Evolutionary conservation across 2,888 invertebrate genomes (phyloP), one percentile per base, ranked within the genome.

Genomic region (Calameuta idolon): DNA sequence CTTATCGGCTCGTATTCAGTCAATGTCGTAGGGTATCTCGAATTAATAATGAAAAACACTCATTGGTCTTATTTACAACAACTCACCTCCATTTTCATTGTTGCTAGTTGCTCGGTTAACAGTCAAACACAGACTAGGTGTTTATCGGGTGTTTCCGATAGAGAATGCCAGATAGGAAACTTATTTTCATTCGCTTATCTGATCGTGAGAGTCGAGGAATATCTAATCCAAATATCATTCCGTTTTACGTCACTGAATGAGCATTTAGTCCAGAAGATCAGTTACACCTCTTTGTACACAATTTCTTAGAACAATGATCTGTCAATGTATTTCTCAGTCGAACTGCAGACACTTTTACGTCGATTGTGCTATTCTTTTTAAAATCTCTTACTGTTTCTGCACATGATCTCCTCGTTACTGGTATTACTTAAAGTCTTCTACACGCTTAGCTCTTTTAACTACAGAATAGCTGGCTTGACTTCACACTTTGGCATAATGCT

Each of bases 61-160:
- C 55, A 55, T 55, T 15, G 23, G 23, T 55, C 55, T 55, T 55
- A 55, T 4, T 23, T n/a, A 74, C 73, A 37, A 80, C 88, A 37
- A 80, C 88, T 85, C 79, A 88, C 88, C 88, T 88, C 88, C 88
- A 88, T 88, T 83, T 87, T 88, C 87, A 87, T 86, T 79, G 85
- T 86, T 84, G 83, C 80, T 78, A 75, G 78, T 79, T 75, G 76
- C 79, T 77, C 74, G 71, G 33, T 31, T 75, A 78, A 78, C 75
- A 40, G 76, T 69, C 73, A 73, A 69, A 78, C 73, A 68, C 76
- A 69, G 55, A 76, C 78, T 78, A 78, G 75, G 73, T 68, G 75
- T 75, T 78, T 78, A 78, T 76, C 78, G 23, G 71, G 40, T 73
- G 73, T 76, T 76, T 76, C 75, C 73, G 75, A 71, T 73, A 78